Evolutionary conservation across 2,888 invertebrate species (phyloP), one percentile per base, ranked within the genome.

Genomic region (Hofmannophila pseudospretella): DNA sequence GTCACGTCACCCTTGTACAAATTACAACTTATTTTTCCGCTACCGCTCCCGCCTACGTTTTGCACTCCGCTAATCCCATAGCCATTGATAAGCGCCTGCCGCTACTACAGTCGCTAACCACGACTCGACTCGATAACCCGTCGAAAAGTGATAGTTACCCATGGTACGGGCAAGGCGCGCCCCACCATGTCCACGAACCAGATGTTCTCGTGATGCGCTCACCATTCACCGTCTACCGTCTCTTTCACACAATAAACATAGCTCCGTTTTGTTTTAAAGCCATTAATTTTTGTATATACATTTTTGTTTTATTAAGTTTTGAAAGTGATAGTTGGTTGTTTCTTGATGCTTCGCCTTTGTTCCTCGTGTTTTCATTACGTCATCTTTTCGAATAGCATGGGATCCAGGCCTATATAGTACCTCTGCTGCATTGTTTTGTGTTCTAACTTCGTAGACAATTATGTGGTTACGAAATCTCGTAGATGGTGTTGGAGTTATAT

Each of bases 51-150:
- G 47, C 47, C 41, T 31, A 19, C 49, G 11, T 44, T 11, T 34
- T 22, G 33, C 36, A 31, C 34, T 28, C 19, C 30, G 44, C 41
- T 25, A n/a, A 11, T 48, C 49, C 58, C 57, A 54, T 60, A 54
- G 51, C 60, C 51, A 61, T 65, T 71, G 75, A 67, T 65, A 67
- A 67, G 57, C 52, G 57, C 43, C 42, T 51, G 44, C 49, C 60
- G 53, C 53, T 49, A 7, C 33, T 14, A 23, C 23, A 23, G 7
- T 23, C 23, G 23, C 23, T 23, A 5, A 23, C n/a, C 23, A n/a
- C 23, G 23, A 23, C 22, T 22, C 16, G 16, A 3, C 16, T 4
- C 16, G 5, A 16, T 16, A 16, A 16, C 16, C 16, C 16, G 16
- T 16, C 16, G 16, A 16, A 16, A 16, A n/a, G n/a, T 16, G 3